Evolutionary conservation across 1,140 invertebrate genomes (phyloP).

Genomic region (Melitaea cinxia): DNA sequence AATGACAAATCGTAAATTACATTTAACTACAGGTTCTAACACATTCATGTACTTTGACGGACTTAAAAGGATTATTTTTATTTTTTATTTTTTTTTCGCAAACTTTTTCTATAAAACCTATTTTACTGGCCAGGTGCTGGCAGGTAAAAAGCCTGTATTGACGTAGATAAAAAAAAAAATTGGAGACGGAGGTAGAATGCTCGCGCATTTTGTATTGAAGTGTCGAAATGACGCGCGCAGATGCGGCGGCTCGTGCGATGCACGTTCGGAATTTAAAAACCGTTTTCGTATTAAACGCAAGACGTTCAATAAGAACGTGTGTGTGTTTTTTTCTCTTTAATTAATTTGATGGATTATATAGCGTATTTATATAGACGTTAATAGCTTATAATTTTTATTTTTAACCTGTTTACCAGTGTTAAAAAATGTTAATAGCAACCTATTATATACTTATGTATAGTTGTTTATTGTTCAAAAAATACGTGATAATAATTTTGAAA

Average conservation of each 20-base stretch:
- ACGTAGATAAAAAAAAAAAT: slow-evolving; percentile 24
- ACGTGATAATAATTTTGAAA: neutral
- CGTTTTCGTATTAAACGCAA: slow-evolving; percentile 33
- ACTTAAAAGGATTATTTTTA: neutral
- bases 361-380: slow-evolving; percentile 31
- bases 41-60: neutral
- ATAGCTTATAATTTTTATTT: slow-evolving; percentile 29
- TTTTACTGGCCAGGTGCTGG: slow-evolving; percentile 7
- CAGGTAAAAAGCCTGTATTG: too few relatives aligned
- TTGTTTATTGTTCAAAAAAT: neutral
- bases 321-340: slow-evolving; percentile 30
- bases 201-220: slow-evolving; percentile 36
- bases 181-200: slow-evolving; percentile 16
- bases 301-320: slow-evolving; percentile 22
- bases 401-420: slow-evolving; percentile 11
- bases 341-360: slow-evolving; percentile 39
- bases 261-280: slow-evolving; percentile 38
- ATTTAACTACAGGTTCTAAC: slow-evolving; percentile 7
- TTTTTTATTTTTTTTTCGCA: neutral
- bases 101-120: slow-evolving; percentile 1
- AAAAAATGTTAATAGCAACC: slow-evolving; percentile 17
- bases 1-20: slow-evolving; percentile 15
- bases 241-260: slow-evolving; percentile 35
- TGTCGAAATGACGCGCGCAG: slow-evolving; percentile 39
- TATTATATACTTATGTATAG: slow-evolving; percentile 3